These are phyloP conservation scores for Drosophila multiciliata DNA, from an alignment of 2,888 invertebrate genomes.

Conservation along the genomic window DNA sequence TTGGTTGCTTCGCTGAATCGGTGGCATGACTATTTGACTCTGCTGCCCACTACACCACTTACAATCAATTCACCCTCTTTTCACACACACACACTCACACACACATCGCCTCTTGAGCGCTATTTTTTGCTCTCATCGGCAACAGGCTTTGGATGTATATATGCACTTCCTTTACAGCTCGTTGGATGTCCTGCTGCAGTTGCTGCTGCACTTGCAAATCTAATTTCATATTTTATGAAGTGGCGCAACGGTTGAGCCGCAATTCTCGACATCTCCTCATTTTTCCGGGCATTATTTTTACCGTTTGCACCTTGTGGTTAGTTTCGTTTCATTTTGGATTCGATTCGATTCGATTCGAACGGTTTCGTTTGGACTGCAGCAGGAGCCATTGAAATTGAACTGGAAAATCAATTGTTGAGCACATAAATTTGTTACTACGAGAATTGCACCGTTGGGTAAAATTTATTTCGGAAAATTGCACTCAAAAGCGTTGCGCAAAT, in stretches of 20 bases:
- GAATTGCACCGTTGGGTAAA: constrained; percentile 77
- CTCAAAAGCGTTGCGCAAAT: constrained; percentile 45
- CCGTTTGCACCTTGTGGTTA: constrained; percentile 54
- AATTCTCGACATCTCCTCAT: constrained; percentile 35
- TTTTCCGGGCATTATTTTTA: constrained; percentile 48
- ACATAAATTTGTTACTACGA: constrained; percentile 76
- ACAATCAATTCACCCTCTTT: constrained; percentile 27
- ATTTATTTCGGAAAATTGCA: constrained; percentile 73
- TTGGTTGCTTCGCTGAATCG: constrained; percentile 48
- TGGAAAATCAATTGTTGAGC: constrained; percentile 77
- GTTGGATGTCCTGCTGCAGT: constrained; percentile 29
- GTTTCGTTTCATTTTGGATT: constrained; percentile 14
- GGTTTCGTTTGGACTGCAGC: constrained; percentile 22
- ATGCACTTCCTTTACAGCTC: constrained; percentile 49
- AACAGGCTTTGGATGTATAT: constrained; percentile 52
- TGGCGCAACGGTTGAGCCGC: constrained; percentile 53
- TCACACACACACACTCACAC: constrained; percentile 27
- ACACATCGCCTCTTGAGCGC: constrained; percentile 40
- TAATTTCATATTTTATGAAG: constrained; percentile 81
- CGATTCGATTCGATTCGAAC: constrained; percentile 30
- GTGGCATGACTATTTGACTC: constrained; percentile 64
- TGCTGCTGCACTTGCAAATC: constrained; percentile 67
- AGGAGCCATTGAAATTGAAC: constrained; percentile 61
- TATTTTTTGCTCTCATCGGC: constrained; percentile 41
- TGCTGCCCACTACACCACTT: constrained; percentile 25